Conservation (phyloP, 2,113 vertebrate species). For the Myotis davidii region DNA sequence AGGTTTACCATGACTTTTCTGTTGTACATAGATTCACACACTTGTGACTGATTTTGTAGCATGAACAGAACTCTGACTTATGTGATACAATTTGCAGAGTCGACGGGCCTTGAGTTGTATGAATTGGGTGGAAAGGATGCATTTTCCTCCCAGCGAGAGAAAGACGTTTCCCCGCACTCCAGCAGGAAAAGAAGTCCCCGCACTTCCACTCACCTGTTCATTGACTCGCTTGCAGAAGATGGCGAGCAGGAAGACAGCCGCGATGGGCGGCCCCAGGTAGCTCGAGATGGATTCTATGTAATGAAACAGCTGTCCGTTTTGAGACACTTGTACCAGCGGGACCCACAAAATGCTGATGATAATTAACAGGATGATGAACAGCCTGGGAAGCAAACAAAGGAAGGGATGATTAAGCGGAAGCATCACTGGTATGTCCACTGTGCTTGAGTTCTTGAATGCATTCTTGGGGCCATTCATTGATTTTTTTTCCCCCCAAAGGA, state of each 20-base stretch:
- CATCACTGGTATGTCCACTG: background rate
- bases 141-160: background rate
- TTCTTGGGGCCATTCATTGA: background rate
- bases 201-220: conserved; percentile 84
- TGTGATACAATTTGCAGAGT: background rate
- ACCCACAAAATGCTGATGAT: conserved; percentile 92
- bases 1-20: background rate
- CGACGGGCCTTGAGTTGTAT: background rate
- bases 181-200: too few relatives aligned
- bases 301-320: conserved; percentile 92
- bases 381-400: conserved; percentile 74
- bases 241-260: conserved; percentile 88
- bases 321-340: conserved; percentile 87
- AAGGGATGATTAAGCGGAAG: background rate
- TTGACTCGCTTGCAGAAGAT: conserved; percentile 92
- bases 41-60: background rate
- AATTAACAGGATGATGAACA: conserved; percentile 90
- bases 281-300: conserved; percentile 91
- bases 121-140: background rate
- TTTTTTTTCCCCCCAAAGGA: background rate
- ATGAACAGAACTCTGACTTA: background rate
- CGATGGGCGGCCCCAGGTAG: conserved; percentile 92
- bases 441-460: background rate
- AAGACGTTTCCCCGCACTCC: background rate
- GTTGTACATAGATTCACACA: background rate